Evolutionary conservation across 2,113 vertebrate species (phyloP).

Genomic region (Oceanites oceanicus): DNA sequence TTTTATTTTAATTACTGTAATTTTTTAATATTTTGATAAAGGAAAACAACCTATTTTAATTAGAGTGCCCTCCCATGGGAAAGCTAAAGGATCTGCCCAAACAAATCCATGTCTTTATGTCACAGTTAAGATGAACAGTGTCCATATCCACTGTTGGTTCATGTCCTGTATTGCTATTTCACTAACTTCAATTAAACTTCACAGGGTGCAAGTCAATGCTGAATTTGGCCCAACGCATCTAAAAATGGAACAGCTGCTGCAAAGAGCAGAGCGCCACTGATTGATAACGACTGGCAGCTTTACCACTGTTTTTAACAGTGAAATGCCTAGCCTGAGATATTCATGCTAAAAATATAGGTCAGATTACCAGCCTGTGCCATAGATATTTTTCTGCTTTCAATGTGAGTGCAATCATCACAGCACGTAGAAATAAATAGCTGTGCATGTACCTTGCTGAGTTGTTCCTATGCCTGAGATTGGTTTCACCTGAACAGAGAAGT

Average conservation of each 20-base stretch:
- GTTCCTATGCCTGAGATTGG: background rate
- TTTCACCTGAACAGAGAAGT: background rate
- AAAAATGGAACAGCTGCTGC: background rate
- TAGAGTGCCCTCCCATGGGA: background rate
- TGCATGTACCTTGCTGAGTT: background rate
- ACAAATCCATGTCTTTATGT: background rate
- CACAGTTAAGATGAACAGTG: background rate
- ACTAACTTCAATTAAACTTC: background rate
- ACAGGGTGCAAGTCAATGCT: background rate
- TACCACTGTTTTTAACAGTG: background rate
- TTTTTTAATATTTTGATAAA: background rate
- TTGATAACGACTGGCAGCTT: background rate
- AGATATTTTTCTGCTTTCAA: background rate
- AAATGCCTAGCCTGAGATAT: background rate
- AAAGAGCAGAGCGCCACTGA: background rate
- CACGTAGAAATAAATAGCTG: background rate
- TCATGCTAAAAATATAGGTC: background rate
- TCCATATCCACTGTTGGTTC: background rate
- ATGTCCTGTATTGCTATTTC: background rate
- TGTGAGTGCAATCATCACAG: background rate
- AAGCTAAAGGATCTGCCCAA: background rate
- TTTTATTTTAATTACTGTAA: background rate
- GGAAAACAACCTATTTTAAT: background rate
- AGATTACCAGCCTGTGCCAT: background rate
- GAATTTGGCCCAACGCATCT: background rate